These are phyloP conservation scores for Nesidiocoris tenuis DNA, from an alignment of 2,888 invertebrate species.

Conservation along the genomic window DNA sequence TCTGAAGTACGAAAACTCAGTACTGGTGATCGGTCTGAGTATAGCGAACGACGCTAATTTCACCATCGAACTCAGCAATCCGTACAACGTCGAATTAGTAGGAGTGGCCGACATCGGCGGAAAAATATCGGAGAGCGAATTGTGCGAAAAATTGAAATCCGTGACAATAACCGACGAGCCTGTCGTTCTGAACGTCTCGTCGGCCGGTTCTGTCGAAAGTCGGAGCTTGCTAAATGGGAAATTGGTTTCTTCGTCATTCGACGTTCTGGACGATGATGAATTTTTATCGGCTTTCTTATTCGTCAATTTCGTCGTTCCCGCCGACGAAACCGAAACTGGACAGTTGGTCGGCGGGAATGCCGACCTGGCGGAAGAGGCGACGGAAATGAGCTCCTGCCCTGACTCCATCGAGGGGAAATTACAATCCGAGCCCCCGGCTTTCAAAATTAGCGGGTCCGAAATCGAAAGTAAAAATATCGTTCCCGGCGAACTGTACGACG, in stretches of 20 bases:
- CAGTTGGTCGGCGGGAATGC: not conserved
- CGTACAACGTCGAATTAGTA: conserved; percentile 11
- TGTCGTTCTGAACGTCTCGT: conserved; percentile 9
- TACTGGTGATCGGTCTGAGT: conserved; percentile 12
- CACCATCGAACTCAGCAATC: conserved; percentile 15
- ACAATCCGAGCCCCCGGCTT: conserved; percentile 9
- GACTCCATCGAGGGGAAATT: conserved; percentile 17
- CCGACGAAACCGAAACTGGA: not conserved
- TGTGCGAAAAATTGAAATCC: conserved; percentile 17
- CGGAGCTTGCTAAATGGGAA: conserved; percentile 15
- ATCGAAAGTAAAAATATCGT: not conserved
- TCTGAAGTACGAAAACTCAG: not conserved
- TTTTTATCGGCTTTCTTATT: conserved; percentile 12
- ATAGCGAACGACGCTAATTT: conserved; percentile 8
- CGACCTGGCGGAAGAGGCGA: conserved; percentile 22
- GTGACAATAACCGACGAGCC: not conserved
- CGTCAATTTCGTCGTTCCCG: conserved; percentile 26
- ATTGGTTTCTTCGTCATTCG: not conserved
- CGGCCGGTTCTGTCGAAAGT: conserved; percentile 1
- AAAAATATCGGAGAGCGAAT: conserved; percentile 4
- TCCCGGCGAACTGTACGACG: conserved; percentile 7
- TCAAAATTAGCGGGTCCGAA: conserved; percentile 14
- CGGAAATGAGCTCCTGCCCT: conserved; percentile 15
- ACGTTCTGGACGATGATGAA: conserved; percentile 30
- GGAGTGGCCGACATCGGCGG: conserved; percentile 18